A percentile compares a stretch with the other conserved stretches of the same genome.
phyloP scores from a whole-genome alignment of 1,140 invertebrate species.

The Zaprionus lachaisei region DNA sequence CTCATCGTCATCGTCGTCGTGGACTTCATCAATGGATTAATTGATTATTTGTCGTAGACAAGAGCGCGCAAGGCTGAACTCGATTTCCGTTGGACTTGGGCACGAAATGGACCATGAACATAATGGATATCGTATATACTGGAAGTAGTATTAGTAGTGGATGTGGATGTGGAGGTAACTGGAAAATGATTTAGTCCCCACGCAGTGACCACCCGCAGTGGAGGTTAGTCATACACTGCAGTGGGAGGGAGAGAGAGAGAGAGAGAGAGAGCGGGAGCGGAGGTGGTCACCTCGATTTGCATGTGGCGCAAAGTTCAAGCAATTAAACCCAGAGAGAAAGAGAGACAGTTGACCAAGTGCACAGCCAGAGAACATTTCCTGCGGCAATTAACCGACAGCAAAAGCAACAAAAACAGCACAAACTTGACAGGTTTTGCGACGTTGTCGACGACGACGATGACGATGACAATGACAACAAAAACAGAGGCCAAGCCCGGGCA shows the following conservation, averaged over 20 bases:
- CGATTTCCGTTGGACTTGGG: conserved; percentile 44
- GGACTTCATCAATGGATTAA: conserved; percentile 81
- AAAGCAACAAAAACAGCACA: conserved; percentile 60
- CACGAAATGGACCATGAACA: conserved; percentile 31
- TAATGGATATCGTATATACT: conserved; percentile 9
- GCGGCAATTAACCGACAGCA: conserved; percentile 70
- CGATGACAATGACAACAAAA: conserved; percentile 49
- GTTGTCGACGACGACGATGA: conserved; percentile 19
- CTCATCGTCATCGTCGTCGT: conserved; percentile 42
- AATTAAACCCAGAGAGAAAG: conserved; percentile 60
- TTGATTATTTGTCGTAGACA: conserved; percentile 79
- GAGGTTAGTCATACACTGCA: conserved; percentile 53
- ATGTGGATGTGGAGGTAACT: conserved; percentile 15
- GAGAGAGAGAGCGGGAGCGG: background rate
- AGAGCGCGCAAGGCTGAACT: conserved; percentile 38
- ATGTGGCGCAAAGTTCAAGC: conserved; percentile 72
- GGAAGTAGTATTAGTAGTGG: conserved; percentile 9
- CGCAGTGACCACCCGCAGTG: conserved; percentile 57
- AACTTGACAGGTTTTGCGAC: conserved; percentile 74
- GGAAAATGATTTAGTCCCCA: conserved; percentile 57
- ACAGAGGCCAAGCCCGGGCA: conserved; percentile 55
- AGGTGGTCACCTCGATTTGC: conserved; percentile 58
- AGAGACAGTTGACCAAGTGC: conserved; percentile 74
- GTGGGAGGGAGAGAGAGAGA: background rate
- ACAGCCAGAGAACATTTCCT: conserved; percentile 72